Evolutionary conservation across 2,113 vertebrate genomes (phyloP).

Genomic region (Otolemur garnettii): DNA sequence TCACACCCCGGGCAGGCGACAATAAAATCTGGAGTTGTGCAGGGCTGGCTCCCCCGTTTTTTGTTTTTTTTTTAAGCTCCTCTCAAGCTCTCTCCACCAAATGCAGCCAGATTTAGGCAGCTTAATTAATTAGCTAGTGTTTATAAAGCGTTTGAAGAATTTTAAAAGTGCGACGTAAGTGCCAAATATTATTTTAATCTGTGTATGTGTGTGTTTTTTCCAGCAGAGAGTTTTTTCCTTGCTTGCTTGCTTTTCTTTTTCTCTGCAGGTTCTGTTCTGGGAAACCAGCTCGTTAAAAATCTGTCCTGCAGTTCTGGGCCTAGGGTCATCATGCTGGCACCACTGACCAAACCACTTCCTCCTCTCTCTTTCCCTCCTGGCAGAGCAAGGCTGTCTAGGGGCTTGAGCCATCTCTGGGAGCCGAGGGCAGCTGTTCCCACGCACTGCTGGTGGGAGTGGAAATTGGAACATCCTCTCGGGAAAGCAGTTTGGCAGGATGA

Average conservation of each 20-base stretch:
- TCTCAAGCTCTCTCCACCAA: constrained; percentile 76
- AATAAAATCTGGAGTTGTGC: constrained; percentile 65
- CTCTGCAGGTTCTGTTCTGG: constrained; percentile 74
- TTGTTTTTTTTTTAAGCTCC: constrained; percentile 65
- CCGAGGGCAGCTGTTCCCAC: not conserved
- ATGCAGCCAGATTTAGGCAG: constrained; percentile 78
- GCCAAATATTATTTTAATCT: constrained; percentile 86
- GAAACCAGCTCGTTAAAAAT: constrained; percentile 71
- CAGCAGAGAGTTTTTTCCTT: constrained; percentile 27
- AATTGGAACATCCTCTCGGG: not conserved
- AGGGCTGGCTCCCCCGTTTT: not conserved
- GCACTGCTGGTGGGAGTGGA: not conserved
- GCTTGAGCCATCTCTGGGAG: rapidly evolving
- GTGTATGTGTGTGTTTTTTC: constrained; percentile 67
- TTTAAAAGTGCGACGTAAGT: constrained; percentile 82
- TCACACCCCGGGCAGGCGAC: constrained; percentile 70
- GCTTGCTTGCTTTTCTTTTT: constrained; percentile 60
- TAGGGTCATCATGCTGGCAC: not conserved
- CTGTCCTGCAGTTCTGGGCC: not conserved
- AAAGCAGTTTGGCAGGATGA: not conserved
- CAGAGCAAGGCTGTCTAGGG: not conserved
- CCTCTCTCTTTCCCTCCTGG: not conserved
- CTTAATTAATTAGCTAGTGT: constrained; percentile 85
- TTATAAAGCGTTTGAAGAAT: constrained; percentile 84
- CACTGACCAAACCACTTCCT: not conserved